These are phyloP conservation scores for Parauchenoglanis ngamensis DNA, from an alignment of 2,797 vertebrate genomes.

Conservation along the genomic window DNA sequence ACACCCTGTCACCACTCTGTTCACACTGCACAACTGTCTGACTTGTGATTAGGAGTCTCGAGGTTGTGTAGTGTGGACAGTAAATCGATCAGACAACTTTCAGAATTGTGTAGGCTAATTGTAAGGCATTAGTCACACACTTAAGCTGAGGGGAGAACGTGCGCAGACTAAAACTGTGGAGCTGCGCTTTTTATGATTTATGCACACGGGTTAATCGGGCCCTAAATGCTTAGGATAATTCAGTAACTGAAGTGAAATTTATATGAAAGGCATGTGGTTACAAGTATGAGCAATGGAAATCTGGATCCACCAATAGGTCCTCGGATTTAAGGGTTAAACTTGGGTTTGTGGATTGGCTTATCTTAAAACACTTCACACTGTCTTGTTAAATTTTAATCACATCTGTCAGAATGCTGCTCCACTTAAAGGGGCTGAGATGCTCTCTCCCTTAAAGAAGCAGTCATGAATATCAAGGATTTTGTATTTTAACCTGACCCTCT, in stretches of 20 bases:
- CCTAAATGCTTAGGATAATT: background rate
- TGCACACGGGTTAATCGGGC: too few species aligned
- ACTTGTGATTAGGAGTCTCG: too few species aligned
- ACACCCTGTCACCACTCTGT: too few species aligned
- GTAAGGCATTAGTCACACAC: too few species aligned
- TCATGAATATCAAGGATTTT: constrained; percentile 6
- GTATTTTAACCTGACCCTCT: background rate
- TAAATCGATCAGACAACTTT: too few species aligned
- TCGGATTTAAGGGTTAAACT: background rate
- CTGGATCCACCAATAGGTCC: background rate
- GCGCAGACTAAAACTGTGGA: too few species aligned
- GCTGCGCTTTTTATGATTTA: too few species aligned
- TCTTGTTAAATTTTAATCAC: background rate
- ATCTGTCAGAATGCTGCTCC: background rate
- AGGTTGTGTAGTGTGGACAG: too few species aligned
- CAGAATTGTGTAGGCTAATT: too few species aligned
- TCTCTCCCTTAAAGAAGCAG: background rate
- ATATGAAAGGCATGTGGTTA: background rate
- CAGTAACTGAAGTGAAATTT: background rate
- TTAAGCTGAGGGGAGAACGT: too few species aligned
- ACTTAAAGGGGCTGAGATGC: background rate
- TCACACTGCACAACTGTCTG: too few species aligned
- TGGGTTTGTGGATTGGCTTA: background rate
- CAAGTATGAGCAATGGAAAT: background rate
- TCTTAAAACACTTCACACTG: background rate